These are phyloP conservation scores for Sebastes kiyomatsui DNA, from an alignment of 2,797 vertebrate species.

Conservation along the genomic window DNA sequence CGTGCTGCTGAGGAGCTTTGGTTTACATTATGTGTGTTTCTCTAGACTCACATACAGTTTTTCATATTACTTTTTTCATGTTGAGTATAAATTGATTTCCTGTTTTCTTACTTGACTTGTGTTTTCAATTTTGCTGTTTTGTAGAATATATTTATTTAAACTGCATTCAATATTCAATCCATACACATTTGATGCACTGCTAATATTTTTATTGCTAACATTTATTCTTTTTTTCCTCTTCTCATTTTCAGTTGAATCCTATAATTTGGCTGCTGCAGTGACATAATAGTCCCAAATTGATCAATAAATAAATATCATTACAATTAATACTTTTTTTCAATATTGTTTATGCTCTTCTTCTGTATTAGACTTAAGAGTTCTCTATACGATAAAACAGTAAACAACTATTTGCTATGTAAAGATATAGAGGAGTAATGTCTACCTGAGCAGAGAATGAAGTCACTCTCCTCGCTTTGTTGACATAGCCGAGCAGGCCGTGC, in stretches of 20 bases:
- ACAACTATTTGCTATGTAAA: no score
- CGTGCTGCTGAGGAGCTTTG: neutral
- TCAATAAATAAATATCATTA: neutral
- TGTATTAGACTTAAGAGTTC: neutral
- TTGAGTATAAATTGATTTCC: neutral
- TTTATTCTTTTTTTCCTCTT: neutral
- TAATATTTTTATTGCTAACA: neutral
- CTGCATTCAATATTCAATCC: neutral
- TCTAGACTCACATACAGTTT: neutral
- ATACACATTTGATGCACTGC: neutral
- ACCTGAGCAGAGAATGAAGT: no score
- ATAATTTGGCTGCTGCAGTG: neutral
- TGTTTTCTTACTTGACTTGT: neutral
- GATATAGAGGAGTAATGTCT: no score
- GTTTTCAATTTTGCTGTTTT: neutral
- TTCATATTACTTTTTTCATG: neutral
- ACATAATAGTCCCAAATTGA: neutral
- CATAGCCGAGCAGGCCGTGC: no score
- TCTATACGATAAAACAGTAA: no score
- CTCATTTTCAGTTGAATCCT: neutral
- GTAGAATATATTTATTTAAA: neutral
- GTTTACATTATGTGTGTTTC: slow-evolving; percentile 18
- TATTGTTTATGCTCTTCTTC: neutral
- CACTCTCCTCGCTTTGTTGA: no score
- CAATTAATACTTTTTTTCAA: neutral